Base-by-base conservation (phyloP, 2,888 invertebrate species). In the Aporophyla lueneburgensis region DNA sequence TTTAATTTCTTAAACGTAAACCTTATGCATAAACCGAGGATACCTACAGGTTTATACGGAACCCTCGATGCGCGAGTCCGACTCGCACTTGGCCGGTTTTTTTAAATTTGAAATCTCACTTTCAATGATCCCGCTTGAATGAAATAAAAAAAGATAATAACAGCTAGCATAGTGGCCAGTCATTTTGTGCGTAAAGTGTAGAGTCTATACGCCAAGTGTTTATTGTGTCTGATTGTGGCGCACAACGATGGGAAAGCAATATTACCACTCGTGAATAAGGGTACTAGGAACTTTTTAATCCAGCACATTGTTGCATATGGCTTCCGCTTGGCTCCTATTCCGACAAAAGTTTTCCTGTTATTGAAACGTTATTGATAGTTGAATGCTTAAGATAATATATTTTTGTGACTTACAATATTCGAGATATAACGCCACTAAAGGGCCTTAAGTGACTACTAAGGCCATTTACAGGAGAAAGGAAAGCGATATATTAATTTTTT, bases 261-360 rank as follows among this genome's bases (percentile, higher is more conserved):
- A 81, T 76, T 24, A 27, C 56, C 24, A 65, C 68, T 73, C 71
- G 5, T n/a, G 16, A 58, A 33, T 46, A 56, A 80, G 61, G 54
- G 61, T 43, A 62, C 81, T 80, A 66, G 16, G n/a, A 61, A 24
- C 61, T 84, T 78, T 79, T 81, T 67, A 73, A 83, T 85, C 51
- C 67, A 68, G 51, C 56, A 63, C 43, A 71, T 68, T 68, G 67
- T 76, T 80, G 71, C 68, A 58, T 78, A 46, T 46, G 40, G n/a
- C 49, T 74, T 68, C 33, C 69, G 43, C 40, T 66, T 27, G 33
- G 61, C n/a, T 58, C 27, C 27, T n/a, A 54, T 40, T 70, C 21
- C 16, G 9, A 58, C 63, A 62, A 74, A 71, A 74, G 58, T 40
- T 54, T 58, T 27, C 71, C 58, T 43, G 58, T 33, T 58, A 84